Base-by-base conservation (phyloP, 2,113 vertebrate genomes). In the Dolichallabes microphthalmus region DNA sequence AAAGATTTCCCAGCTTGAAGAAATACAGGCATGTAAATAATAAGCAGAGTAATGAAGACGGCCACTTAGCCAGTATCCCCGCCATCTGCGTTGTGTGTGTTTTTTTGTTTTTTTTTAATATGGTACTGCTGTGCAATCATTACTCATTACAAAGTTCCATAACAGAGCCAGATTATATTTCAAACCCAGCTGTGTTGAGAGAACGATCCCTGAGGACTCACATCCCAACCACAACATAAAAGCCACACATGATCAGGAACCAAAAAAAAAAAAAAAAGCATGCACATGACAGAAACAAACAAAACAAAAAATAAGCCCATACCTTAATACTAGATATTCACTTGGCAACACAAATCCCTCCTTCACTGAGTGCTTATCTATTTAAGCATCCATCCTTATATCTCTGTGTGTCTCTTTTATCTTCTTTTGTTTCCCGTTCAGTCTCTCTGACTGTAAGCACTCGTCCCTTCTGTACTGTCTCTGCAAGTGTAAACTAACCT, bases 401-500 rank as follows among this genome's bases (percentile, higher is more conserved):
- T 84, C 71, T 3, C 53, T 69, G 58, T 76, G 30, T 86, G 68
- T 39, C 30, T 58, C n/a, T 19, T 75, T 75, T 32, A 77, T 57
- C 30, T 12, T 86, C 68, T 82, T 86, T 32, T 66, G 66, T 61
- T 32, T 35, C 45, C 55, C 20, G 25, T 19, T 84, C 58, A 13
- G 27, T 68, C 52, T 22, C 71, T 61, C 61, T 57, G 32, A 80
- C 52, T 85, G 53, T n/a, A 63, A 63, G 63, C 74, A 14, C n/a
- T 73, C 4, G 57, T 80, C 53, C 15, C 32, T 52, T 50, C 58
- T 78, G 27, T 58, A 66, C 71, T 68, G 35, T 86, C 60, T 80
- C 60, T 80, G 45, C 27, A 27, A 74, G 64, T 63, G 63, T 76
- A 66, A 57, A 89, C 89, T 87, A 82, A 89, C 89, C 88, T 88